These are phyloP conservation scores for Cydia strobilella DNA, from an alignment of 1,140 invertebrate species.

Conservation along the genomic window DNA sequence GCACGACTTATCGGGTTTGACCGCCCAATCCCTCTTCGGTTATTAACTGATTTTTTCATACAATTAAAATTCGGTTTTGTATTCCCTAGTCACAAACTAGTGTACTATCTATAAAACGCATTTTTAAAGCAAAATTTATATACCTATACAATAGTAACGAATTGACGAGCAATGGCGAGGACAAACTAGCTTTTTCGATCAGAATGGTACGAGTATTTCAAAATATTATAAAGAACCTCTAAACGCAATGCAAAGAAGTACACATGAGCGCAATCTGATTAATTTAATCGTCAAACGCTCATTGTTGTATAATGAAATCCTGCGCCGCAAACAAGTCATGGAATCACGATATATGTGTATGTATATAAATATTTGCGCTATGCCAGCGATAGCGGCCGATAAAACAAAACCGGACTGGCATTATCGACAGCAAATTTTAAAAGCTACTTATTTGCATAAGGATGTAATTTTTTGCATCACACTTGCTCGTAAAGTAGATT, in stretches of 20 bases:
- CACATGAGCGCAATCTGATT: not conserved
- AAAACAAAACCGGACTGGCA: not conserved
- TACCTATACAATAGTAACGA: no score
- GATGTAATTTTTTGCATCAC: no score
- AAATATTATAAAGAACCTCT: not conserved
- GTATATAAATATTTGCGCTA: not conserved
- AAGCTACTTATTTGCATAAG: no score
- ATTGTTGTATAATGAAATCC: slow-evolving; percentile 6
- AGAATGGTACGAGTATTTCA: not conserved
- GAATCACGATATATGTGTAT: not conserved
- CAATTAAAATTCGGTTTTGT: no score
- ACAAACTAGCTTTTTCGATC: no score
- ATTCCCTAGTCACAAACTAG: slow-evolving; percentile 38
- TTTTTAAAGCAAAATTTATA: no score
- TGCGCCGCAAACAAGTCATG: not conserved
- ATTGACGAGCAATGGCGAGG: no score
- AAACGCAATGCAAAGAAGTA: not conserved
- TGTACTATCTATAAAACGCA: not conserved
- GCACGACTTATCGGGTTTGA: no score
- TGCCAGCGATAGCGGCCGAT: not conserved
- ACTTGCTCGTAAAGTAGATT: no score
- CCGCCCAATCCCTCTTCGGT: no score
- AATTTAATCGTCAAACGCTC: not conserved
- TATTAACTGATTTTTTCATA: no score
- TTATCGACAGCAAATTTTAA: no score